Conservation (phyloP, 2,113 vertebrate species). For the Recurvirostra avosetta region DNA sequence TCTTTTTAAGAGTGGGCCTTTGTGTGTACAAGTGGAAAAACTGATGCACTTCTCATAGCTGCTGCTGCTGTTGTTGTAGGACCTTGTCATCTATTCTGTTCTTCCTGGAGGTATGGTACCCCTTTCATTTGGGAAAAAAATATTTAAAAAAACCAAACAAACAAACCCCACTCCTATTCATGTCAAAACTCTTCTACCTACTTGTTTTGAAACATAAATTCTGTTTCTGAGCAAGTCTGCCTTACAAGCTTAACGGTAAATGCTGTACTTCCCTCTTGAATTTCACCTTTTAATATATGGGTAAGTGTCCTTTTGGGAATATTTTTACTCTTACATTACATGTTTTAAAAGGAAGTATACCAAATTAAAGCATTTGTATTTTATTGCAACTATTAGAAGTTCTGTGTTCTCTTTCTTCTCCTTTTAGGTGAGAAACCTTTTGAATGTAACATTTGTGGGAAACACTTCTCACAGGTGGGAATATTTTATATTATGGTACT, state of each 20-base stretch:
- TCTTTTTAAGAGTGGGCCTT: not conserved
- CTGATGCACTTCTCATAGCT: not conserved
- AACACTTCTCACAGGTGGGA: slow-evolving; percentile 96
- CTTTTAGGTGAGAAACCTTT: slow-evolving; percentile 97
- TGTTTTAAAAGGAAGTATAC: not conserved
- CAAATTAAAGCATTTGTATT: slow-evolving; percentile 12
- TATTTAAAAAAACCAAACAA: not conserved
- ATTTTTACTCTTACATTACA: not conserved
- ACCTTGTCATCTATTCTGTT: not conserved
- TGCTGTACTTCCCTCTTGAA: not conserved
- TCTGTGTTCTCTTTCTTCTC: slow-evolving; percentile 63
- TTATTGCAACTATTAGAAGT: slow-evolving; percentile 31
- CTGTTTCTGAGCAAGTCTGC: not conserved
- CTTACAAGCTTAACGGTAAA: not conserved
- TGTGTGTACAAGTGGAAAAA: not conserved
- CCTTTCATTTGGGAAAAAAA: not conserved
- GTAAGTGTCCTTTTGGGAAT: slow-evolving; percentile 11
- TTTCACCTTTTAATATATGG: not conserved
- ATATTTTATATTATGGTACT: slow-evolving; percentile 65
- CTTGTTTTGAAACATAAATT: not conserved
- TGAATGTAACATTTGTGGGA: slow-evolving; percentile 96
- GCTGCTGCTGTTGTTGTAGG: not conserved
- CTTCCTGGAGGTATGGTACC: not conserved
- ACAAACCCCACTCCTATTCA: not conserved
- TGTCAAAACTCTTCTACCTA: not conserved